Conservation (phyloP, 2,113 vertebrate genomes). For the Pseudorectes ferrugineus region DNA sequence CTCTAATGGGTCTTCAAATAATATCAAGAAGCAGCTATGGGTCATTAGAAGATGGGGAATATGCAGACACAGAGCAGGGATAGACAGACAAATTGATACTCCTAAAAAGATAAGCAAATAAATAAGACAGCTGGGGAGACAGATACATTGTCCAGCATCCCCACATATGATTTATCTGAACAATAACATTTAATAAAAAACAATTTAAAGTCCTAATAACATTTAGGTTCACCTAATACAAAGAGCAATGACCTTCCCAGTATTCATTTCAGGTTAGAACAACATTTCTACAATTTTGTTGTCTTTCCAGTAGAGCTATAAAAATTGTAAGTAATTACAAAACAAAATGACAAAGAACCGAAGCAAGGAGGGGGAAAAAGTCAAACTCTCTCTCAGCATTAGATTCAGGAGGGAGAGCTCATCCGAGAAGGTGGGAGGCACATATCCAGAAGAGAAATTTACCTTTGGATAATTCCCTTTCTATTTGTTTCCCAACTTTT, state of each 20-base stretch:
- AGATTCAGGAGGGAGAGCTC: background rate
- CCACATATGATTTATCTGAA: constrained; percentile 53
- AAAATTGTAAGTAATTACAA: constrained; percentile 39
- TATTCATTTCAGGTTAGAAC: constrained; percentile 39
- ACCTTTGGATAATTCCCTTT: background rate
- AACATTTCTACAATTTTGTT: constrained; percentile 22
- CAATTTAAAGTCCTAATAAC: constrained; percentile 38
- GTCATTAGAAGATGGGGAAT: constrained; percentile 11
- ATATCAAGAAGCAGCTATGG: constrained; percentile 30
- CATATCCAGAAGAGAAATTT: background rate
- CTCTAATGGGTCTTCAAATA: constrained; percentile 49
- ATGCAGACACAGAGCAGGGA: background rate
- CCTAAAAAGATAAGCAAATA: background rate
- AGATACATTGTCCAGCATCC: background rate
- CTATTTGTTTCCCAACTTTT: constrained; percentile 3
- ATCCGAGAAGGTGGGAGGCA: background rate
- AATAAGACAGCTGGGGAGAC: background rate
- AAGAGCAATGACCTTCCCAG: constrained; percentile 28
- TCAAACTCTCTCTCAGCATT: background rate
- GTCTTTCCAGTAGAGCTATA: constrained; percentile 48
- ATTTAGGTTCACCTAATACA: constrained; percentile 34
- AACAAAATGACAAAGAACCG: constrained; percentile 12
- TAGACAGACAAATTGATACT: background rate
- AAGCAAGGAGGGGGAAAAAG: background rate
- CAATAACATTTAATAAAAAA: constrained; percentile 51